Conservation (phyloP, 2,797 vertebrate species). For the Phrynocephalus vlangalii region DNA sequence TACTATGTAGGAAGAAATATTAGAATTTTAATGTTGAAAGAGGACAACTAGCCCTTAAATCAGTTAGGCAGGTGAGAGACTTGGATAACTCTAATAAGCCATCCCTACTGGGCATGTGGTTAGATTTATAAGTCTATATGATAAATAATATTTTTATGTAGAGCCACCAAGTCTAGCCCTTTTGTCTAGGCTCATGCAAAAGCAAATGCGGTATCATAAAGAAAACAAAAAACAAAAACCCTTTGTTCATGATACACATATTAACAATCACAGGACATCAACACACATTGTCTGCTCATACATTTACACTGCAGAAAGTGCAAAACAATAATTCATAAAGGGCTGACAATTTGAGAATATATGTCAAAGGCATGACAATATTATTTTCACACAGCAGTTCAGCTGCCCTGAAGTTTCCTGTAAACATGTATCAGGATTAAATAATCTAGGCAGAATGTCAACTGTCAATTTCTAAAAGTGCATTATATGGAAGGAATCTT, state of each 20-base stretch:
- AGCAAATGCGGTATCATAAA: background rate
- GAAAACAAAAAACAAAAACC: background rate
- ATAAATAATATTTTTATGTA: background rate
- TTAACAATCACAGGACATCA: background rate
- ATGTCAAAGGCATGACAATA: too few species aligned
- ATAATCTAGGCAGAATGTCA: background rate
- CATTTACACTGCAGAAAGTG: background rate
- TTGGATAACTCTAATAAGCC: background rate
- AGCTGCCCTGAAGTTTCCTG: background rate
- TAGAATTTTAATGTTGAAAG: background rate
- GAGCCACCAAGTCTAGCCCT: background rate
- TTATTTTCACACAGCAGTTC: background rate
- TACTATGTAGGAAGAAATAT: background rate
- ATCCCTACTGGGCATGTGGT: background rate
- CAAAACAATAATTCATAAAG: background rate
- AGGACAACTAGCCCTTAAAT: background rate
- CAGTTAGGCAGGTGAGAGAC: background rate
- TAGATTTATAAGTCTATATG: background rate
- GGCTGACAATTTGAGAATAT: background rate
- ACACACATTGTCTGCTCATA: background rate
- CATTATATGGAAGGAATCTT: background rate
- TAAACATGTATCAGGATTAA: accelerated
- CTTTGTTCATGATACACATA: background rate
- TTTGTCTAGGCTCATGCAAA: background rate
- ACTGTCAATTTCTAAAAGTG: background rate